A percentile compares a stretch with the other conserved stretches of the same genome.
phyloP scores from a whole-genome alignment of 2,797 vertebrate species.

The Lophotriccus pileatus region DNA sequence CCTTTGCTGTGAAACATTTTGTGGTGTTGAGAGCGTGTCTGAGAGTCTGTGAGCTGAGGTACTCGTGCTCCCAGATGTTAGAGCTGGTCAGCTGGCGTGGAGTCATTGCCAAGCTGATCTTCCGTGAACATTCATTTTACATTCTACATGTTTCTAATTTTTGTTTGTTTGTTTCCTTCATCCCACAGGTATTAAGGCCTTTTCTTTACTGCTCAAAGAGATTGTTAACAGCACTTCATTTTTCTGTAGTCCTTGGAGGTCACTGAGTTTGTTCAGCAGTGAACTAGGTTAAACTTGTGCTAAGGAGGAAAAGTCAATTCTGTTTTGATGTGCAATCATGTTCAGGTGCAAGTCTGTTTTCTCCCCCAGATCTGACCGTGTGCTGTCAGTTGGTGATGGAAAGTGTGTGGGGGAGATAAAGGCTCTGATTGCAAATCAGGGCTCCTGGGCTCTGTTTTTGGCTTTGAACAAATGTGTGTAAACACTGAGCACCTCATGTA shows the following conservation, averaged over 20 bases:
- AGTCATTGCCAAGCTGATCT: background rate
- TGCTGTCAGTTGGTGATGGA: background rate
- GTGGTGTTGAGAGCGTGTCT: background rate
- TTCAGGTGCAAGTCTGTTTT: background rate
- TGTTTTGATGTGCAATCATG: background rate
- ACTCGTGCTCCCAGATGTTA: slow-evolving; percentile 36
- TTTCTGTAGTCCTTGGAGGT: background rate
- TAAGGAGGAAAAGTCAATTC: background rate
- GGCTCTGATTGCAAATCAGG: background rate
- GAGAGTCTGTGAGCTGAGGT: background rate
- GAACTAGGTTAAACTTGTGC: background rate
- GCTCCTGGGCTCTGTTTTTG: background rate
- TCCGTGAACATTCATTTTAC: slow-evolving; percentile 29
- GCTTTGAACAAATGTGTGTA: background rate
- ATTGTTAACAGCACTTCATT: background rate
- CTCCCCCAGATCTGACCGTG: background rate
- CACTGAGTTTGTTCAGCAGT: background rate
- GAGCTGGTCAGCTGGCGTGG: background rate
- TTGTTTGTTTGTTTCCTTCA: background rate
- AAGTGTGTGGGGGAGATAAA: background rate
- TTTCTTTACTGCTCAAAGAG: background rate
- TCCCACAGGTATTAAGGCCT: background rate
- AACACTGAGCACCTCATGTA: background rate
- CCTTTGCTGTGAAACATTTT: background rate
- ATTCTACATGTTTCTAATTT: background rate